Base-by-base conservation (phyloP, 2,113 vertebrate genomes). In the Festucalex cinctus region DNA sequence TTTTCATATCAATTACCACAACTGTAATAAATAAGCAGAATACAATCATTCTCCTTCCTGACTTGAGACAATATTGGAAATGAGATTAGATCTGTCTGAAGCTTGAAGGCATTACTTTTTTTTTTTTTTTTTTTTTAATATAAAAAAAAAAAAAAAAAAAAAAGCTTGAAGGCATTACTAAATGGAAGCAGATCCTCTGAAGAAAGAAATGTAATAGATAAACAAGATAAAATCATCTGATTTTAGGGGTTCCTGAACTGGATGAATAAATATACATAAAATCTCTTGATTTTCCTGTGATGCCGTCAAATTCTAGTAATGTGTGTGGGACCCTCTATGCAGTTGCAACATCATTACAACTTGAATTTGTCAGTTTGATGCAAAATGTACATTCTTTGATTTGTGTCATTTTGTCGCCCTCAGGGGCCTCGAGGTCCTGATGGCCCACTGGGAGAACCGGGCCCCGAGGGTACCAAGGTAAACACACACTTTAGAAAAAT, bases 401-500 rank as follows among this genome's bases (percentile, higher is more conserved):
- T 56, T 63, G 58, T 61, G 36, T 66, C 37, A 36, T 28, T 73
- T 0, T 81, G 3, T 81, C 46, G 82, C 56, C 41, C 84, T 28
- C 73, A 99, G 97, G 97, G 97, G 9, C 95, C 94, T 66, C 91
- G 74, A 85, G 97, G 97, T 85, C 75, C 88, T 3, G 97, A 99
- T 3, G 96, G 96, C 74, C 91, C 89, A 39, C 57, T 68, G 20
- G 97, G 97, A 88, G 97, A 98, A 41, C 81, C 89, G 43, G 97
- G 97, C 46, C 81, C 82, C 70, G 89, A 94, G 75, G 97, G 97
- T 63, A 68, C 83, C 72, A 98, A 95, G 95, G 97, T 99, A 92
- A 92, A 41, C 36, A 9, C 36, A 1, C 5, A 66, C 24, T 26
- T 28, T 60, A 14, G 36, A 41, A 63, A 66, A 46, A 56, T 54